phyloP scores from a whole-genome alignment of 2,113 vertebrate genomes.

The Nothobranchius kuhntae region DNA sequence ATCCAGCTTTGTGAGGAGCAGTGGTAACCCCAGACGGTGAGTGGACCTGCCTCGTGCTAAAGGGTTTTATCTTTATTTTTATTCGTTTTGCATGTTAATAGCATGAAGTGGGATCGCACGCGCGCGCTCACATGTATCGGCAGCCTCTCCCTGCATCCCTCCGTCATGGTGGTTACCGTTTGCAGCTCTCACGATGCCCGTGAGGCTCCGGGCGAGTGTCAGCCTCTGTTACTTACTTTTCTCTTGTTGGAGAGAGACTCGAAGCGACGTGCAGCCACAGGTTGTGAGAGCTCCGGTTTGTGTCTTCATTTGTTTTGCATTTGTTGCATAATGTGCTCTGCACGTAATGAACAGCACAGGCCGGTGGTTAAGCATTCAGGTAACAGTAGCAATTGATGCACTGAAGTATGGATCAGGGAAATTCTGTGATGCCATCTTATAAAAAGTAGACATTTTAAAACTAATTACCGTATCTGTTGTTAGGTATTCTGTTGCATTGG shows the following conservation, averaged over 20 bases:
- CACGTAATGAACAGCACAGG: conserved; percentile 1
- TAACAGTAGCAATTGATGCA: neutral
- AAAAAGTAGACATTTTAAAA: too few relatives aligned
- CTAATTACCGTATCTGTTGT: too few relatives aligned
- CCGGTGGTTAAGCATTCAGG: neutral
- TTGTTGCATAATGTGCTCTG: neutral
- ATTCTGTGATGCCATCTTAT: neutral
- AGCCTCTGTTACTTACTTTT: conserved; percentile 35
- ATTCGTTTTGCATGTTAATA: neutral
- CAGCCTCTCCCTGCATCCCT: conserved; percentile 39
- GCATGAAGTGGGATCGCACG: conserved; percentile 11
- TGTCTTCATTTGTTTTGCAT: conserved; percentile 1
- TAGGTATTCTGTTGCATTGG: too few relatives aligned
- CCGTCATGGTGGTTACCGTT: conserved; percentile 74
- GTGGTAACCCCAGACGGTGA: conserved; percentile 58
- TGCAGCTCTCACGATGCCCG: conserved; percentile 26
- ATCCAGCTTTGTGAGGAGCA: conserved; percentile 31
- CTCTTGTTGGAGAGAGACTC: conserved; percentile 13
- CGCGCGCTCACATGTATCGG: conserved; percentile 35
- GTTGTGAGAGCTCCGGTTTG: conserved; percentile 49
- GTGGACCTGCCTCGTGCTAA: conserved; percentile 12
- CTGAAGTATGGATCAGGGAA: neutral
- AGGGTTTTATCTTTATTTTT: neutral
- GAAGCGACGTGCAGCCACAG: conserved; percentile 66
- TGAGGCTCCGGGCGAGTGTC: conserved; percentile 5